Base-by-base conservation (phyloP, 2,797 vertebrate species). In the Aeoliscus strigatus region DNA sequence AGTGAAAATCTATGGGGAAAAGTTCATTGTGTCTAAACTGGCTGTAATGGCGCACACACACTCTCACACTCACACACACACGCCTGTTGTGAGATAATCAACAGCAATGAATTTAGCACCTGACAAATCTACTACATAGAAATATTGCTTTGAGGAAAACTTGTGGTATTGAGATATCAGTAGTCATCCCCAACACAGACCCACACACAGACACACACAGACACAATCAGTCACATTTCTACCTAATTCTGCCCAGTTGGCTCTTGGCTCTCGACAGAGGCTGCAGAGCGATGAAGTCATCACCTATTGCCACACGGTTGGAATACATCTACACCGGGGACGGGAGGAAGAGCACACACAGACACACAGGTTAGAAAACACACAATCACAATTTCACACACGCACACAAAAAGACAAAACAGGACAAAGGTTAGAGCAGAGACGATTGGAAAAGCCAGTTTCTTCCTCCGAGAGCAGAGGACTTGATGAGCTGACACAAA, bases 191-290 rank as follows among this genome's bases (percentile, higher is more conserved):
- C 62, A 56, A 55, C 48, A 39, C 32, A 12, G 49, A 62, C 67
- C 74, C 32, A 66, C 66, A n/a, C n/a, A n/a, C n/a, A n/a, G n/a
- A n/a, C n/a, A n/a, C n/a, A n/a, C n/a, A n/a, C n/a, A n/a, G n/a
- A n/a, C n/a, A n/a, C n/a, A n/a, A n/a, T n/a, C n/a, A n/a, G n/a
- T n/a, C n/a, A n/a, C 91, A 90, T 88, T 88, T 94, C 95, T 97
- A 98, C 96, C 96, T 98, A 98, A 98, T 92, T 90, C 88, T 98
- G 90, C 93, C 93, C 91, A 97, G 94, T 89, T 96, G 96, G 91
- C 86, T 94, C 92, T 94, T 96, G 88, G 94, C 94, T 92, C 92
- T 92, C 87, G 96, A 93, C 80, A 98, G 90, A 83, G 95, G 96
- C 90, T 98, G 95, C 89, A 98, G 92, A 84, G 95, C 94, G 91